Base-by-base conservation (phyloP, 2,113 vertebrate genomes). In the Eurystomus gularis region DNA sequence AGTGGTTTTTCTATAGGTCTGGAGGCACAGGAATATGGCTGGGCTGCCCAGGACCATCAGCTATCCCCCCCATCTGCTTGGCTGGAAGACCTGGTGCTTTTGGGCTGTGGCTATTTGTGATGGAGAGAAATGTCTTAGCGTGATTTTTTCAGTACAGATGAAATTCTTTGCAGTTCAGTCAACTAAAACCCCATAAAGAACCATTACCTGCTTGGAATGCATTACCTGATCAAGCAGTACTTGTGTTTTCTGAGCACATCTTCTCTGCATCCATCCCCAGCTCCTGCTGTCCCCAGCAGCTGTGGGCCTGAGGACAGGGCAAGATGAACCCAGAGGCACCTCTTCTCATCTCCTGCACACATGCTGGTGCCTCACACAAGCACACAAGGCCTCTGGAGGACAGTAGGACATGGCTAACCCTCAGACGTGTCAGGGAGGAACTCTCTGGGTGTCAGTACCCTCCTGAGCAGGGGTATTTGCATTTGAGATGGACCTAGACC, bases 191-290 rank as follows among this genome's bases (percentile, higher is more conserved):
- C 49, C 40, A 18, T 51, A n/a, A 46, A 73, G 77, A 76, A 54
- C 8, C 21, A 7, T 44, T 31, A 37, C 23, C 19, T 18, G 15
- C 29, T 35, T 49, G 25, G 10, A 24, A 54, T 10, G 9, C 23
- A 9, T 39, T 40, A 91, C 86, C 84, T 55, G 42, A 42, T 35
- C 72, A 65, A 28, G 10, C 31, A 35, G 23, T 17, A 23, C 51
- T 26, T n/a, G 23, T 0, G 0, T 33, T 62, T 85, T 71, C 70
- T 29, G 42, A 7, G 4, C 25, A 62, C 37, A 55, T 23, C 13
- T 17, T 14, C 21, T 51, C 61, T 8, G 10, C 6, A n/a, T 15
- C 2, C 2, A 29, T 48, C 17, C 21, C 23, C 14, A 52, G 19
- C 17, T 88, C 62, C 39, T 46, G 64, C 68, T 66, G 49, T 60